Evolutionary conservation across 2,113 vertebrate genomes (phyloP), one percentile per base, ranked within the genome.

Genomic region (Meleagris gallopavo): DNA sequence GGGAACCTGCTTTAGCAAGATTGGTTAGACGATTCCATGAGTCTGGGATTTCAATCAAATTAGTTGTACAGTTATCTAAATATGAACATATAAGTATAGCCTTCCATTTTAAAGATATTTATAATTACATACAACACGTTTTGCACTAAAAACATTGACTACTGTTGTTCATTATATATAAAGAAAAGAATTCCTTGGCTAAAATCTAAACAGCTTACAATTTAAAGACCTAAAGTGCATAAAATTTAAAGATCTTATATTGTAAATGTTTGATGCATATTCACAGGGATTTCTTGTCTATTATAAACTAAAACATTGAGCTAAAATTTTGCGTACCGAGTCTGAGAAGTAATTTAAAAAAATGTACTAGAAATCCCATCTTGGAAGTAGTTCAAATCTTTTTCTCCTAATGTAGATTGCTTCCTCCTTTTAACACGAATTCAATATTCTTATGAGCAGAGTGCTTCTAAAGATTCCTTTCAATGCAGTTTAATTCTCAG

Each of bases 361-460:
- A 84, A 41, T 27, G 83, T 24, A 80, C 85, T 71, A 89, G 55
- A 94, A 94, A 57, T 86, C 75, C 65, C n/a, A 93, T 76, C 40
- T 52, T 93, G 61, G 71, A 94, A 54, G 32, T 83, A 29, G 29
- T 69, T 95, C 84, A 83, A 9, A 48, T 87, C 0, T 95, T 93
- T 86, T 95, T 89, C 69, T 91, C 52, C 72, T 83, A 83, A 88
- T 81, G 83, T 16, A 91, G 72, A 91, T 88, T 93, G 54, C 57
- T 94, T 91, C 34, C 46, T 88, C 36, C 65, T 91, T 89, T 91
- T 80, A 95, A 89, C 38, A 85, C 29, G 80, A 93, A 94, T 94
- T 94, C 74, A 95, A 67, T 95, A 88, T 89, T 94, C 58, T 92
- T 86, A 89, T 88, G 69, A 88, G 60, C 14, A 89, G 25, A 93